Evolutionary conservation across 2,797 vertebrate species (phyloP), one percentile per base, ranked within the genome.

Genomic region (Sebastes nivosus): DNA sequence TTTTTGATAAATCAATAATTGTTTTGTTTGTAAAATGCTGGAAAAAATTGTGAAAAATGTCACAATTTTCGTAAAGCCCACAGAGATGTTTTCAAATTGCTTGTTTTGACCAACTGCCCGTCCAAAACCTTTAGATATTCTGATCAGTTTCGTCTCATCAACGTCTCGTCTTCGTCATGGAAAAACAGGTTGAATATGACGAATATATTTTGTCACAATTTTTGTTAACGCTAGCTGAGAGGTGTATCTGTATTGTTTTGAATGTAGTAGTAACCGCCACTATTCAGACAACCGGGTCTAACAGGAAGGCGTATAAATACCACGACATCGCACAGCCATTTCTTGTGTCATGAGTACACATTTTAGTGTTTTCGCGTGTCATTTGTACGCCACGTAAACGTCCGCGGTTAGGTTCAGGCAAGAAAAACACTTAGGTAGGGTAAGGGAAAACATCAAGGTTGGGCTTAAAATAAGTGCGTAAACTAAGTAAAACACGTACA

Each of bases 1-100:
- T 50, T 50, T 9, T 50, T 0, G 1, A 27, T 66, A 4, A 20
- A 27, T 46, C 2, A 0, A 25, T 42, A 6, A n/a, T n/a, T 29
- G 3, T n/a, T 50, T 67, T 2, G 18, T 32, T 29, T 30, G 55
- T 6, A 10, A 30, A 60, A 29, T 9, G 16, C 1, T 0, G 2
- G 55, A 57, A 52, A 67, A 67, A 36, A 36, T 64, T 3, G 20
- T n/a, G 60, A n/a, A 64, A 64, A 22, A 36, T 36, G 3, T n/a
- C 18, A 8, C 16, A 20, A 55, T 55, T 11, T 55, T 12, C 46
- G 3, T 7, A 20, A n/a, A 50, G 2, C 46, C 46, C 18, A n/a
- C 16, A 50, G 46, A 8, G 18, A 52, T 4, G 18, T 55, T 24
- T 24, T n/a, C 18, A 61, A 32, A 32, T 18, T 32, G 9, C 20